phyloP scores from a whole-genome alignment of 2,113 vertebrate genomes.

The Ursus arctos region DNA sequence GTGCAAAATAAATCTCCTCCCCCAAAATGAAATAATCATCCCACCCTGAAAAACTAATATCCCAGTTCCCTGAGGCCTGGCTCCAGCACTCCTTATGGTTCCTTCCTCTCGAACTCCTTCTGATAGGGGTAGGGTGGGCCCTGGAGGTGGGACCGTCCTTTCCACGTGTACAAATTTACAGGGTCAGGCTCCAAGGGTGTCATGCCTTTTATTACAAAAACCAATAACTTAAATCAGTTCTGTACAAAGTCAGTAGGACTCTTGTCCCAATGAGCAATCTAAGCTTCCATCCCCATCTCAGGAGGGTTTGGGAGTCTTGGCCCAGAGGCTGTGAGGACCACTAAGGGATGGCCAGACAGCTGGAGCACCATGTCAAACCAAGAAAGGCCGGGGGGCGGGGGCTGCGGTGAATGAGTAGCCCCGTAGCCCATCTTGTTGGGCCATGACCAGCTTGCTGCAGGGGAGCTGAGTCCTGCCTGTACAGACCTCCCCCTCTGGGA shows the following conservation, averaged over 20 bases:
- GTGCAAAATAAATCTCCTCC: background rate
- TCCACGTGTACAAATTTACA: background rate
- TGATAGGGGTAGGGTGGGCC: background rate
- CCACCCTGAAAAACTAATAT: background rate
- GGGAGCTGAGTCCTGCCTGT: background rate
- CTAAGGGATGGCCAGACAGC: background rate
- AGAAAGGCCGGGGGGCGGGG: background rate
- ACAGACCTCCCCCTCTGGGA: background rate
- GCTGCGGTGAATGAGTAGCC: background rate
- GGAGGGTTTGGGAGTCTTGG: background rate
- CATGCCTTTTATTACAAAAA: slow-evolving; percentile 87
- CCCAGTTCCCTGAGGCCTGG: background rate
- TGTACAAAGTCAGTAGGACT: slow-evolving; percentile 79
- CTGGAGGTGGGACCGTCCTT: background rate
- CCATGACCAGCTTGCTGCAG: background rate
- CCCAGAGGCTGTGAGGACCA: background rate
- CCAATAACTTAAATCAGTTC: slow-evolving; percentile 87
- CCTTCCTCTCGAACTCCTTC: background rate
- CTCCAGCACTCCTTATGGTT: background rate
- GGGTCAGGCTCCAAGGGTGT: background rate
- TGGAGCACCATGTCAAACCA: background rate
- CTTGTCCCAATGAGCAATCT: background rate
- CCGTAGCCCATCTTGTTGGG: background rate
- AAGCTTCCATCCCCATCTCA: background rate
- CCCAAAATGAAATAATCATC: background rate